A percentile compares a stretch with the other conserved stretches of the same genome.
phyloP scores from a whole-genome alignment of 2,797 vertebrate species.

The Chaenodraco wilsoni region DNA sequence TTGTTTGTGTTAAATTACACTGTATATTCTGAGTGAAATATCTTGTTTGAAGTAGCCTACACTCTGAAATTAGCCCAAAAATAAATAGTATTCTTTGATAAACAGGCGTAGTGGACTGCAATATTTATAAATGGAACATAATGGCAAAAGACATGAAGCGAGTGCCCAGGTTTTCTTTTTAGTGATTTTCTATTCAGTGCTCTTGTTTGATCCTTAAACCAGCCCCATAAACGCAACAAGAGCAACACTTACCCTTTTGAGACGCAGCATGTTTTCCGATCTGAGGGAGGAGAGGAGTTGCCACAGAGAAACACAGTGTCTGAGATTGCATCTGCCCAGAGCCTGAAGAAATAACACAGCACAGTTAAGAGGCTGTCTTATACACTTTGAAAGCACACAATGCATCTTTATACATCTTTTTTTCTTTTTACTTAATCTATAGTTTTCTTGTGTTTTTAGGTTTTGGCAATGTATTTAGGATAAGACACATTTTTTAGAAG shows the following conservation, averaged over 20 bases:
- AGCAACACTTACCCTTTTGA: slow-evolving; percentile 80
- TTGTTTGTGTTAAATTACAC: background rate
- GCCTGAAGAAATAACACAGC: slow-evolving; percentile 74
- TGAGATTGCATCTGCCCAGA: slow-evolving; percentile 81
- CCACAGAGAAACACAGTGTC: slow-evolving; percentile 87
- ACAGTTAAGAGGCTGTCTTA: background rate
- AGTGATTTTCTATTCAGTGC: background rate
- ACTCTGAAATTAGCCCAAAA: background rate
- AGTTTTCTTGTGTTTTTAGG: background rate
- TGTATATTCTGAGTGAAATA: background rate
- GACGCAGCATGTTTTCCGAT: slow-evolving; percentile 86
- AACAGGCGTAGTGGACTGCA: background rate
- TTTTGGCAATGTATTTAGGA: background rate
- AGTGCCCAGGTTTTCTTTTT: background rate
- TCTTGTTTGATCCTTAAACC: background rate
- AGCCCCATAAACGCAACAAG: background rate
- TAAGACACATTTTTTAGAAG: background rate
- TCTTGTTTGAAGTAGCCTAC: background rate
- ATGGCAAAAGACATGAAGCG: background rate
- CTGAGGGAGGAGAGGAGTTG: slow-evolving; percentile 87
- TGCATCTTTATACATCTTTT: no score
- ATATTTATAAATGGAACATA: background rate
- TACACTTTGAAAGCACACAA: background rate
- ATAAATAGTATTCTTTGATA: background rate
- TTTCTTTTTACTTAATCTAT: no score